Percentiles rank a stretch among this genome's conserved stretches.
These are phyloP conservation scores for Drosophila micromelanica DNA, from an alignment of 1,140 invertebrate species.

Conservation along the genomic window DNA sequence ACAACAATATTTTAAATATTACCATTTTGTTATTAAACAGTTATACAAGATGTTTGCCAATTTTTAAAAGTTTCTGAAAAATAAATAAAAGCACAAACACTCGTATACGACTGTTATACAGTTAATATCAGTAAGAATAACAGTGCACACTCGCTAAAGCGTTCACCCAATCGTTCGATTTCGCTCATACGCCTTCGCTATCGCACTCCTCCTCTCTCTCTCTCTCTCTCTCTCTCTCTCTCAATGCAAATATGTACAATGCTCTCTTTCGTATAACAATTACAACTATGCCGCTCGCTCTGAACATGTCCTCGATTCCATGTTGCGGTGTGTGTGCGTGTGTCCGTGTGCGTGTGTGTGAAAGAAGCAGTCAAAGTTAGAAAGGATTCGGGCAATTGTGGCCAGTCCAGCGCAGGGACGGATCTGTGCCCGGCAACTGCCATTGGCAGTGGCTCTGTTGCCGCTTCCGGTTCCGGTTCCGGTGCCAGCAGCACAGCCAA, in stretches of 20 bases:
- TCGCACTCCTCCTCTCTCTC: not conserved
- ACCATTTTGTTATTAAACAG: too few relatives aligned
- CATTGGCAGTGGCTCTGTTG: slow-evolving; percentile 12
- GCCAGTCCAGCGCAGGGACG: slow-evolving; percentile 37
- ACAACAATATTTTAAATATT: too few relatives aligned
- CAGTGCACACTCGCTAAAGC: slow-evolving; percentile 5
- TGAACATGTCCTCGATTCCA: slow-evolving; percentile 5
- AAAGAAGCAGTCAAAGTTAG: slow-evolving; percentile 59
- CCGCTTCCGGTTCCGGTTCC: slow-evolving; percentile 12
- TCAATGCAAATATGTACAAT: slow-evolving; percentile 56
- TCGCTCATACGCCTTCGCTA: slow-evolving; percentile 7
- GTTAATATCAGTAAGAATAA: not conserved
- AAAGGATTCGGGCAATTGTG: slow-evolving; percentile 57
- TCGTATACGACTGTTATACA: not conserved
- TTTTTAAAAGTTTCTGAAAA: too few relatives aligned
- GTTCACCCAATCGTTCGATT: slow-evolving; percentile 4
- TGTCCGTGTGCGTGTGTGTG: too few relatives aligned
- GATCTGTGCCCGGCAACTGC: not conserved
- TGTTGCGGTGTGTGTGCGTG: slow-evolving; percentile 12
- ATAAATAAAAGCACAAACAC: too few relatives aligned
- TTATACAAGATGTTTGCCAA: too few relatives aligned
- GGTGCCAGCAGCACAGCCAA: slow-evolving; percentile 48
- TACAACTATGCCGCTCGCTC: slow-evolving; percentile 35
- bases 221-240: slow-evolving; percentile 15
- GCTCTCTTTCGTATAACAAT: slow-evolving; percentile 48